These are phyloP conservation scores for Bufo bufo DNA, from an alignment of 2,113 vertebrate species.

Conservation along the genomic window DNA sequence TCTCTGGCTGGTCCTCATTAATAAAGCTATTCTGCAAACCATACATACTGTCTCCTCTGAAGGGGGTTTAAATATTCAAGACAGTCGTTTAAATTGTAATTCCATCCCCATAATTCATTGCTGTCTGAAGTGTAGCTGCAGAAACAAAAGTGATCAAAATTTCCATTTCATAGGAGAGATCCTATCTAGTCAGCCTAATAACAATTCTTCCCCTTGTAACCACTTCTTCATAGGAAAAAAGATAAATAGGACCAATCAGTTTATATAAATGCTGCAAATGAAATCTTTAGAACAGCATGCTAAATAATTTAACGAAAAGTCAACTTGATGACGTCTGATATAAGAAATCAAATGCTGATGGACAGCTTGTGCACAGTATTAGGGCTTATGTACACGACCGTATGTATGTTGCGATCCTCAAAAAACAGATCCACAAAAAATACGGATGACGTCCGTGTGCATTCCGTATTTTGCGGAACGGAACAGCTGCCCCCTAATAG, in stretches of 20 bases:
- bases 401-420: too few species aligned
- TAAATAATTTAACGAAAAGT: too few species aligned
- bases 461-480: too few species aligned
- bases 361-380: too few species aligned
- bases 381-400: too few species aligned
- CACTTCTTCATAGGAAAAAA: background rate
- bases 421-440: too few species aligned
- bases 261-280: background rate
- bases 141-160: slow-evolving; percentile 1
- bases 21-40: slow-evolving; percentile 25
- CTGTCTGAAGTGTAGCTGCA: background rate
- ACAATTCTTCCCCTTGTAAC: background rate
- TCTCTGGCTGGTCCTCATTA: slow-evolving; percentile 18
- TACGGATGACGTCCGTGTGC: too few species aligned
- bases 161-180: slow-evolving; percentile 16
- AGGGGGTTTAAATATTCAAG: slow-evolving; percentile 20
- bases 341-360: too few species aligned
- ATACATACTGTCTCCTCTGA: slow-evolving; percentile 7
- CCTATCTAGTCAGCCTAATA: background rate
- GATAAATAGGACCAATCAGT: background rate
- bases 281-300: too few species aligned
- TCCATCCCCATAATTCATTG: slow-evolving; percentile 31
- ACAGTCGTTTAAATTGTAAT: slow-evolving; percentile 35
- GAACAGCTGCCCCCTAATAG: too few species aligned
- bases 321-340: too few species aligned